Evolutionary conservation across 2,797 vertebrate species (phyloP), one percentile per base, ranked within the genome.

Genomic region (Meda fulgida): DNA sequence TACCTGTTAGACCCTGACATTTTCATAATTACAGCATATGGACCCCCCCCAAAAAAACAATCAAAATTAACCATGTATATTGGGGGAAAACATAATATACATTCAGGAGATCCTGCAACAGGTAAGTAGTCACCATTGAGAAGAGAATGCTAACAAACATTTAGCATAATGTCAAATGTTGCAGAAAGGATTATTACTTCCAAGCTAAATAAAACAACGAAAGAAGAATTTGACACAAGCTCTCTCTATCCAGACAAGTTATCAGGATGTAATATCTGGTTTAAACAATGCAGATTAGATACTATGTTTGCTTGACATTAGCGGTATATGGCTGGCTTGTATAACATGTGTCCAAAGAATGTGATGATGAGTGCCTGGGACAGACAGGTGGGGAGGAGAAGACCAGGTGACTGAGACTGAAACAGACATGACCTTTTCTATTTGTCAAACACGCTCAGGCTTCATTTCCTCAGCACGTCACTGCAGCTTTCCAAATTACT

Each of bases 381-480:
- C 87, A 91, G 92, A 90, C 93, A 91, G 91, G 89, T 91, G 81
- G 90, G 90, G 90, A 91, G 89, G 88, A 89, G 80, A 78, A 76
- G 48, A 84, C 90, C 85, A 87, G 89, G 90, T 91, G 91, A 93
- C 86, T 89, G 85, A 88, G 83, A 91, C 76, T 90, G 87, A 91
- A 92, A 93, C 93, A 93, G 93, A 94, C 94, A 86, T 90, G 90
- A 94, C 94, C 93, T 95, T 95, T 94, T 92, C 91, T 88, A 90
- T 87, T 89, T 93, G 94, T 94, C 93, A 94, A 94, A 94, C 93
- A 94, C 69, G 91, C 91, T 94, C 88, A 93, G 86, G 85, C 87
- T 90, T 90, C 91, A 93, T 93, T 92, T 91, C 91, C 88, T n/a
- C 60, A 88, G 87, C 85, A 89, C 16, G 84, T 93, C 93, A 91